Evolutionary conservation across 2,888 invertebrate species (phyloP).

Genomic region (Heliconius erato): DNA sequence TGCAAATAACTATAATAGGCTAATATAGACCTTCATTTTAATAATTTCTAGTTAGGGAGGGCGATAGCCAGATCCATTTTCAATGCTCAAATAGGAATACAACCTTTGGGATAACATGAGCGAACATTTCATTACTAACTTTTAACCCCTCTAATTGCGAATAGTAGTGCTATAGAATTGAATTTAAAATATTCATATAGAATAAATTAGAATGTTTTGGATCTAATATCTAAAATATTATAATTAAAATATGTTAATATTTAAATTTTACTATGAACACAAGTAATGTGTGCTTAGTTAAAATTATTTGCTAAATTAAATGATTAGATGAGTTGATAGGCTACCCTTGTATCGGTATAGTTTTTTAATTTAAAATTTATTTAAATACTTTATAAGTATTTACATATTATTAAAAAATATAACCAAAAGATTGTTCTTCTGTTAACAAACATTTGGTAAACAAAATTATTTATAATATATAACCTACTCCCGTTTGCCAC

Average conservation of each 20-base stretch:
- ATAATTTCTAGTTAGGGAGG: slow-evolving; percentile 47
- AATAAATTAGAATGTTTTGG: background rate
- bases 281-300: background rate
- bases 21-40: slow-evolving; percentile 48
- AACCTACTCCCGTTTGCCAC: background rate
- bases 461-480: too few species aligned
- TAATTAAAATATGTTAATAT: too few species aligned
- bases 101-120: slow-evolving; percentile 42
- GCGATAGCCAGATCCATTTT: slow-evolving; percentile 41
- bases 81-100: slow-evolving; percentile 39
- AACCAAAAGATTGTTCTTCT: too few species aligned
- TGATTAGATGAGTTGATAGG: background rate
- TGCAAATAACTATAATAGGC: slow-evolving; percentile 42
- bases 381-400: background rate
- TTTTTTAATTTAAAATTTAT: background rate
- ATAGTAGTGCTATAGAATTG: slow-evolving; percentile 20
- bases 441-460: too few species aligned
- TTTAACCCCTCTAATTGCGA: slow-evolving; percentile 41
- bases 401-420: too few species aligned
- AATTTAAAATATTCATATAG: slow-evolving; percentile 9
- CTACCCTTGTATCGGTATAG: background rate
- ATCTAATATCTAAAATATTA: too few species aligned
- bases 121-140: slow-evolving; percentile 39
- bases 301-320: background rate
- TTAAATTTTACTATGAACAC: too few species aligned